Conservation (phyloP, 2,113 vertebrate genomes). For the Equus quagga region DNA sequence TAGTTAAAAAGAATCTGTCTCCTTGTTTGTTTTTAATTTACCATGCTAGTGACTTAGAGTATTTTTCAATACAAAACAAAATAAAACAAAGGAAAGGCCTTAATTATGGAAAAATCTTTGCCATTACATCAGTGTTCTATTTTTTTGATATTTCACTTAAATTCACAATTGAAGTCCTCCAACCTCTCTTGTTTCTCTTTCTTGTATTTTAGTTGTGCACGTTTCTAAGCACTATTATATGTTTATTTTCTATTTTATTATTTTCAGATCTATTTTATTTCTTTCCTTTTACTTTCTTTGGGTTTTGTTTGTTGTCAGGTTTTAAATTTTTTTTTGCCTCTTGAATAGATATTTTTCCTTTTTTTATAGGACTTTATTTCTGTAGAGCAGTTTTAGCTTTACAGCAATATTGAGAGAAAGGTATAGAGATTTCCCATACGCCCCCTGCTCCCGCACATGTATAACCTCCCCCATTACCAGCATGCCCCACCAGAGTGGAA, state of each 20-base stretch:
- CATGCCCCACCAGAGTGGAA: neutral
- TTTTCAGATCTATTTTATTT: neutral
- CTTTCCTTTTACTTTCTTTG: neutral
- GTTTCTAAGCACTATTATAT: neutral
- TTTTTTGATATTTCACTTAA: neutral
- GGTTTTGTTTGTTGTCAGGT: neutral
- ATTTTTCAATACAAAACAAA: neutral
- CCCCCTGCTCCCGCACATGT: neutral
- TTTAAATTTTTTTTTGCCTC: neutral
- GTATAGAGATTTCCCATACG: neutral
- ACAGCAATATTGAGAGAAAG: neutral
- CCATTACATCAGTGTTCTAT: neutral
- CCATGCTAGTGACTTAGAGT: neutral
- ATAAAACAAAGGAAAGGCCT: neutral
- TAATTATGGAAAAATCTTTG: neutral
- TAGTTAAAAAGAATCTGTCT: neutral
- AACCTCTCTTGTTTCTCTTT: neutral
- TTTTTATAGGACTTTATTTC: neutral
- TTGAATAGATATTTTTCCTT: neutral
- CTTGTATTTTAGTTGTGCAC: neutral
- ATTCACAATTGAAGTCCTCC: neutral
- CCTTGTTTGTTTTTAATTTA: neutral
- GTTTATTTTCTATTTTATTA: neutral
- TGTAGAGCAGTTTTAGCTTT: neutral
- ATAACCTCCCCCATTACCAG: neutral